phyloP scores from a whole-genome alignment of 64 coral and sea anemone species.

The Platygyra sinensis region DNA sequence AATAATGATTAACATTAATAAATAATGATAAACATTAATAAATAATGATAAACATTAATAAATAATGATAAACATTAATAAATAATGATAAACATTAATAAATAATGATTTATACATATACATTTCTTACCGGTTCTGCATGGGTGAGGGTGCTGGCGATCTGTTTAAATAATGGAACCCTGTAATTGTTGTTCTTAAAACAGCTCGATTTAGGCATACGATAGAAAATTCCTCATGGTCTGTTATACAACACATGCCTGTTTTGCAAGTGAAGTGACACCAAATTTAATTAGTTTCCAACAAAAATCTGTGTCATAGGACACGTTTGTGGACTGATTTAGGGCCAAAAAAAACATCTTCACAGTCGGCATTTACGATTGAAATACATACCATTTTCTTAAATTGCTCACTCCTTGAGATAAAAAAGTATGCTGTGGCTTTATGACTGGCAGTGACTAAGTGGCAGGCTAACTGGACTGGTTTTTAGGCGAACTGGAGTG shows the following conservation, averaged over 20 bases:
- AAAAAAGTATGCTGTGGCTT: too few relatives aligned
- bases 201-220: conserved; percentile 12
- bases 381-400: too few relatives aligned
- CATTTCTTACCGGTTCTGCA: conserved; percentile 18
- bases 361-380: background rate
- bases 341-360: background rate
- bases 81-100: too few relatives aligned
- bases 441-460: too few relatives aligned
- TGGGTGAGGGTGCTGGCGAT: conserved; percentile 2
- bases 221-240: conserved; percentile 7
- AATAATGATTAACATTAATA: too few relatives aligned
- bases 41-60: too few relatives aligned
- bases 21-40: too few relatives aligned
- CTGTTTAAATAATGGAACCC: conserved; percentile 16
- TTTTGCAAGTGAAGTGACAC: background rate
- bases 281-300: background rate
- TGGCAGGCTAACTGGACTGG: too few relatives aligned
- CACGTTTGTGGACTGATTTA: background rate
- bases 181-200: background rate
- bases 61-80: too few relatives aligned
- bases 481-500: too few relatives aligned
- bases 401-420: too few relatives aligned
- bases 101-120: background rate
- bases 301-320: background rate
- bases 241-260: conserved; percentile 6